Evolutionary conservation across 2,113 vertebrate genomes (phyloP), one percentile per base, ranked within the genome.

Genomic region (Thermophis baileyi): DNA sequence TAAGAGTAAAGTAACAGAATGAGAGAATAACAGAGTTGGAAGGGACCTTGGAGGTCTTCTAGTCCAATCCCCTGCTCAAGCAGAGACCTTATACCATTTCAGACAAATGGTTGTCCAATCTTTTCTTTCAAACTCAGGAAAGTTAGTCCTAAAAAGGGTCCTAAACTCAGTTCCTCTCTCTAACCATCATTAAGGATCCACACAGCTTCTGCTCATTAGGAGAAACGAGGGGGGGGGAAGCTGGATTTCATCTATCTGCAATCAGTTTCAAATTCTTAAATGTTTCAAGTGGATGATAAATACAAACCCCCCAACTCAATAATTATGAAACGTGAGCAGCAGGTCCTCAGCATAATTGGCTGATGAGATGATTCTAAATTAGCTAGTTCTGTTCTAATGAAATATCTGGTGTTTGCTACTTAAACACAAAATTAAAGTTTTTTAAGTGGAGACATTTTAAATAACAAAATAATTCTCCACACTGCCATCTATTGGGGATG

Each of bases 401-500:
- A 49, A n/a, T 50, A 14, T 25, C 22, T 40, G 27, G 54, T 46
- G 10, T 2, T 81, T 49, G 18, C 44, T n/a, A 81, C 40, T 81
- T 69, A 25, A 63, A 93, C 3, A 51, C 55, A 90, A 53, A n/a
- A 88, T 54, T 90, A 25, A 40, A 44, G 54, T 74, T 69, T 44
- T 87, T 49, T 87, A 27, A 90, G 40, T 40, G 50, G 24, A 46
- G 51, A 51, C 11, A 11, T 44, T 91, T 91, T 89, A 49, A 63
- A 53, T 60, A 85, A 89, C 44, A 85, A 63, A 93, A 50, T 35
- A 55, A 93, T 50, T 47, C n/a, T 91, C 63, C 85, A 91, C 8
- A 85, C 30, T 91, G 93, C 90, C 90, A 93, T 93, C 87, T 91
- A 47, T 89, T 91, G 93, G 87, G 35, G n/a, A 50, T 57, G 16